phyloP scores from a whole-genome alignment of 2,888 invertebrate species.

The Pterostichus niger region DNA sequence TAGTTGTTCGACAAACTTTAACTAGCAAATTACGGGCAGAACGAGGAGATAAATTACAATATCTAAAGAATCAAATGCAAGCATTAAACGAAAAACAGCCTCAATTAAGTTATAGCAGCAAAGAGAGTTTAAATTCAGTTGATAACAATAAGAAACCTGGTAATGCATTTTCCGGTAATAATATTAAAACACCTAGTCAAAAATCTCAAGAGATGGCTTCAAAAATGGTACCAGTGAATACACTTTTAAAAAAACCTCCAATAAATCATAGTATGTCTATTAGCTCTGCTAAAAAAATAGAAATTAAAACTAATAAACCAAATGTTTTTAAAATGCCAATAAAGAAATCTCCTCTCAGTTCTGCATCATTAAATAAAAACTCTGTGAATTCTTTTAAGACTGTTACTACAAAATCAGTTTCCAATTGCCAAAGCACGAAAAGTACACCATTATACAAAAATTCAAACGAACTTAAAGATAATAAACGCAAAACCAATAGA shows the following conservation, averaged over 20 bases:
- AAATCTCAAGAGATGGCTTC: background rate
- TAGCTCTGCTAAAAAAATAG: background rate
- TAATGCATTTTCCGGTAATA: background rate
- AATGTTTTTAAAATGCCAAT: background rate
- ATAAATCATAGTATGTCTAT: background rate
- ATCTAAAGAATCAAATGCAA: slow-evolving; percentile 41
- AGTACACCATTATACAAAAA: too few relatives aligned
- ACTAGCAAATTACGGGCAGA: slow-evolving; percentile 71
- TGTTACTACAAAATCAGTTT: background rate
- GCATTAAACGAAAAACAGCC: background rate
- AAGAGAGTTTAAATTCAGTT: slow-evolving; percentile 9
- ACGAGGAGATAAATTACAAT: slow-evolving; percentile 69
- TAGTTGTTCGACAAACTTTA: slow-evolving; percentile 71
- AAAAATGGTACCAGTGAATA: background rate
- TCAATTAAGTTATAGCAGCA: background rate
- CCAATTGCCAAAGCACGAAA: background rate
- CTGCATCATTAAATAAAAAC: too few relatives aligned
- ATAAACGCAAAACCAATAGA: background rate
- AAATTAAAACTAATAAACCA: background rate
- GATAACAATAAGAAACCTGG: background rate
- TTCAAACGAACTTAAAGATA: background rate
- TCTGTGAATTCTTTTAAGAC: background rate
- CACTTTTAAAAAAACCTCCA: background rate
- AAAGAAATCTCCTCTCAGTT: background rate
- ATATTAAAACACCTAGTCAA: background rate